Evolutionary conservation across 2,888 invertebrate genomes (phyloP).

Genomic region (Perizoma affinitatum): DNA sequence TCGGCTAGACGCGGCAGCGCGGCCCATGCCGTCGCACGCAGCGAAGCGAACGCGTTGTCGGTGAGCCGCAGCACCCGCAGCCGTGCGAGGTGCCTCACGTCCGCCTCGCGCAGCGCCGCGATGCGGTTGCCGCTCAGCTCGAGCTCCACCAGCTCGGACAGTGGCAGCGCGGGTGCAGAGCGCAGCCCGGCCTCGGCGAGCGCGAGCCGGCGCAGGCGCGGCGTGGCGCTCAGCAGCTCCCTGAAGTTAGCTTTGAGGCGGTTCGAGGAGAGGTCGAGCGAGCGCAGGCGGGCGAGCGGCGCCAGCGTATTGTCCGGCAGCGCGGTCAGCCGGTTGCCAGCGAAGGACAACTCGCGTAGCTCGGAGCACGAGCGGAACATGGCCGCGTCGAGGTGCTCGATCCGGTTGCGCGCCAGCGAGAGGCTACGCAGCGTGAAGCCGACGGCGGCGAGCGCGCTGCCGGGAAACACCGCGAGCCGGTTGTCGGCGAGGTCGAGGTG

Average conservation of each 20-base stretch:
- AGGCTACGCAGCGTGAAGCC: conserved; percentile 90
- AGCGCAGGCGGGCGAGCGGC: conserved; percentile 87
- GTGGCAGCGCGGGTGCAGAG: conserved; percentile 87
- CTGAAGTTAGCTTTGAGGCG: conserved; percentile 90
- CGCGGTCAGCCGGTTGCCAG: conserved; percentile 89
- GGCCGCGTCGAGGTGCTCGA: conserved; percentile 92
- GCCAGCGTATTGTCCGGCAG: conserved; percentile 93
- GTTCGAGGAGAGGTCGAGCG: conserved; percentile 90
- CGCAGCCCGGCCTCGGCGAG: conserved; percentile 88
- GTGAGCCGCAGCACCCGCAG: conserved; percentile 88
- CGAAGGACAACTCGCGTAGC: conserved; percentile 88
- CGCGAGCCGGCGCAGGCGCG: conserved; percentile 87
- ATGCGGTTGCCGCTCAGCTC: conserved; percentile 90
- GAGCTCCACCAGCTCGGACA: conserved; percentile 86
- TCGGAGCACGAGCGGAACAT: conserved; percentile 88
- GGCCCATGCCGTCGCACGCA: conserved; percentile 88
- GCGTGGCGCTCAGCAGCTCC: conserved; percentile 91
- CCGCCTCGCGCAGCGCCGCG: conserved; percentile 85
- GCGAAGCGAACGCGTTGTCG: conserved; percentile 87
- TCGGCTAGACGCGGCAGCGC: conserved; percentile 86
- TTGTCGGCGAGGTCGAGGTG: conserved; percentile 90
- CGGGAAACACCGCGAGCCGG: conserved; percentile 87
- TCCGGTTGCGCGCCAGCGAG: conserved; percentile 88
- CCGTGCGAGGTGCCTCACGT: conserved; percentile 85
- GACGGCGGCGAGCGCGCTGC: conserved; percentile 88